A percentile compares a stretch with the other conserved stretches of the same genome.
phyloP scores from a whole-genome alignment of 1,140 invertebrate genomes.

The Meloidogyne chitwoodi region DNA sequence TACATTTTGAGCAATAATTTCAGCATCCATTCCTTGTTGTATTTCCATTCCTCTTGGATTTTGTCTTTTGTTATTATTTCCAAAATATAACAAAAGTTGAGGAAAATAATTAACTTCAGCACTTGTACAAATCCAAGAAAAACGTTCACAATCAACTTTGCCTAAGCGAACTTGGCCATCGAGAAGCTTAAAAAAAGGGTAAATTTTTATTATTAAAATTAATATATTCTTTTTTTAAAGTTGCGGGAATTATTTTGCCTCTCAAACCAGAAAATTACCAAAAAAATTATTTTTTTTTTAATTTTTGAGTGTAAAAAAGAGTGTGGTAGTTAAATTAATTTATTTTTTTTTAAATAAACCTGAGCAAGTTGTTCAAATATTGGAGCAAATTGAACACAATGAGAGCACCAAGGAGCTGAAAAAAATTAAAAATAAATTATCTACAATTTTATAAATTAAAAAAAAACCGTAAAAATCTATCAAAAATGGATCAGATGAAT shows the following conservation, averaged over 20 bases:
- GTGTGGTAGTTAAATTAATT: no score
- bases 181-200: constrained; percentile 34
- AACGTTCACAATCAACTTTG: constrained; percentile 55
- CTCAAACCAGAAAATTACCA: neutral
- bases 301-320: no score
- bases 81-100: constrained; percentile 27
- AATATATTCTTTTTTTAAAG: no score
- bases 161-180: constrained; percentile 52
- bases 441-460: neutral
- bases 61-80: constrained; percentile 2
- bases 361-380: constrained; percentile 53
- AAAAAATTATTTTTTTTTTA: no score
- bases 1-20: neutral
- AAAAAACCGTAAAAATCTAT: constrained; percentile 81
- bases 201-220: no score
- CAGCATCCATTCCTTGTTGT: neutral
- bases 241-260: neutral
- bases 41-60: neutral
- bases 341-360: constrained; percentile 25
- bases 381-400: constrained; percentile 57
- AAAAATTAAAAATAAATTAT: neutral
- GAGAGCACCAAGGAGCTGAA: constrained; percentile 66
- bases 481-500: constrained; percentile 79
- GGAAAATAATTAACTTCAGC: constrained; percentile 36
- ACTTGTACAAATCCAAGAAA: constrained; percentile 28